Evolutionary conservation across 2,888 invertebrate species (phyloP), one percentile per base, ranked within the genome.

Genomic region (Polyommatus icarus): DNA sequence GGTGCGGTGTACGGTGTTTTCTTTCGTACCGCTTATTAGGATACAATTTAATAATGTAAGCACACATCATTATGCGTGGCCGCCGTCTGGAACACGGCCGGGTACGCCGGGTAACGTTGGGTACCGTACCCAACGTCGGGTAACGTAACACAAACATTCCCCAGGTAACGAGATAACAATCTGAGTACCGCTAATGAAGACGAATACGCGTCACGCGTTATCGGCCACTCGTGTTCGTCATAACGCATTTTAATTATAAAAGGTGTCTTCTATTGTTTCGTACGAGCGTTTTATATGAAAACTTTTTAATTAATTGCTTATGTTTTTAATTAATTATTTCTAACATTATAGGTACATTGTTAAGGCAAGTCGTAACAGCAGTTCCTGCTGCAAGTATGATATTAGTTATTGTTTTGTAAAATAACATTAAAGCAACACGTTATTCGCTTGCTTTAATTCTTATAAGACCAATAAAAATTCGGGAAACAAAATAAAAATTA

Each of bases 51-150:
- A 85, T 88, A 87, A 89, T 84, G 88, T 89, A 85, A 86, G 88
- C 88, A 89, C 88, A 90, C 89, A 90, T 91, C 90, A 89, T 93
- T 91, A 90, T 90, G 86, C 86, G 85, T 87, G 85, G 81, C 79
- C 84, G 83, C 86, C 84, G 91, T 87, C 89, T 89, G 86, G 67
- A 15, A 67, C 67, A 67, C 67, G 67, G 29, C 24, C 67, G 67
- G 67, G 29, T 67, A 67, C 6, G 5, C 24, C 24, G 12, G 61
- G 61, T 24, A 20, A 24, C 82, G 83, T 85, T 88, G 84, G 84
- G 82, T 85, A 87, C 88, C 88, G 89, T 85, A 82, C n/a, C 20
- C n/a, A 59, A n/a, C 3, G 59, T 59, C n/a, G n/a, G 59, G 59
- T n/a, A n/a, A 20, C 59, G 86, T 83, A 77, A 79, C 79, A 77